phyloP scores from a whole-genome alignment of 2,113 vertebrate species.

The Podiceps cristatus region DNA sequence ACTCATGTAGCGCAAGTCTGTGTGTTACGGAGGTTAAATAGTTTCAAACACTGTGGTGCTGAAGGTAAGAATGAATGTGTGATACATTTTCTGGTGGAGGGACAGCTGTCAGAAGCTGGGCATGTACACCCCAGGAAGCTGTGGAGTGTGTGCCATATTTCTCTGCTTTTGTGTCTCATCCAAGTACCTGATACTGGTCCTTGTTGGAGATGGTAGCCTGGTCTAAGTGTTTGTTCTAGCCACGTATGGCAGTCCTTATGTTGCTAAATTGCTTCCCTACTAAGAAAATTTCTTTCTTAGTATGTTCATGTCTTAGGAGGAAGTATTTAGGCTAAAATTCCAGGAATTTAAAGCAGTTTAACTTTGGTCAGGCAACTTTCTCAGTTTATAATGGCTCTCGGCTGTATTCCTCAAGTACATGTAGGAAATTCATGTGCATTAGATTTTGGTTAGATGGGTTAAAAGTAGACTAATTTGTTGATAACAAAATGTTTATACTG shows the following conservation, averaged over 20 bases:
- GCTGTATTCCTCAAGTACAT: not conserved
- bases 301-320: not conserved
- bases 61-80: not conserved
- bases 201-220: not conserved
- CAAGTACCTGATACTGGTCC: not conserved
- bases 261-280: not conserved
- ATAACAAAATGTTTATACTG: not conserved
- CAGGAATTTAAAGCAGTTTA: not conserved
- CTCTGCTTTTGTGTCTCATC: not conserved
- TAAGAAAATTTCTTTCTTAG: not conserved
- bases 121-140: not conserved
- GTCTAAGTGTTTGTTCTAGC: not conserved
- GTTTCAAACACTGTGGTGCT: not conserved
- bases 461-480: not conserved
- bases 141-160: rapidly evolving
- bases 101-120: not conserved
- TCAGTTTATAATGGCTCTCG: not conserved
- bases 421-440: not conserved
- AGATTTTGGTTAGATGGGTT: not conserved
- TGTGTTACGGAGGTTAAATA: not conserved
- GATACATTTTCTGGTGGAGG: not conserved
- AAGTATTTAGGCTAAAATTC: not conserved
- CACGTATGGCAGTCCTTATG: not conserved
- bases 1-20: not conserved
- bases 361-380: not conserved